These are phyloP conservation scores for Oncopodura yosiiana DNA, from an alignment of 1,140 invertebrate genomes.

Conservation along the genomic window DNA sequence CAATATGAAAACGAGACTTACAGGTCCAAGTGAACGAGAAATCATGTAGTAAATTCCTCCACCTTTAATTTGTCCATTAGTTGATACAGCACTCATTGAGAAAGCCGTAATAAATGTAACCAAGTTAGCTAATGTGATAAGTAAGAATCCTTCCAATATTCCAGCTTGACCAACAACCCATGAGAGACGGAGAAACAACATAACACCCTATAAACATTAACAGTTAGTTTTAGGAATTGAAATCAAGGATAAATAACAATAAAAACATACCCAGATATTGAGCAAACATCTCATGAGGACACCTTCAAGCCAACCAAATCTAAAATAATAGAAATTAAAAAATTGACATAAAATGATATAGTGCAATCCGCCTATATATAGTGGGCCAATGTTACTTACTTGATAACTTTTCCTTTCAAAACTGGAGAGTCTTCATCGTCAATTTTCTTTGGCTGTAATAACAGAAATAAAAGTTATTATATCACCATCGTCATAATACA, in stretches of 20 bases:
- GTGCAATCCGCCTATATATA: too few relatives aligned
- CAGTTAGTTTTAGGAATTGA: background rate
- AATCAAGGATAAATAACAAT: background rate
- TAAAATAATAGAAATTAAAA: too few relatives aligned
- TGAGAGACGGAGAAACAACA: constrained; percentile 51
- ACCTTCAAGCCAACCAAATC: constrained; percentile 49
- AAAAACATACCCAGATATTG: constrained; percentile 56
- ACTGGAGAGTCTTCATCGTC: constrained; percentile 22
- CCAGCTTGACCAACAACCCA: constrained; percentile 54
- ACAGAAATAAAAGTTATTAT: constrained; percentile 1
- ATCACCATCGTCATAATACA: background rate
- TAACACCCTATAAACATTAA: constrained; percentile 48
- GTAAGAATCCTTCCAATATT: constrained; percentile 42
- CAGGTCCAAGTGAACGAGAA: constrained; percentile 53
- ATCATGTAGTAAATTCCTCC: constrained; percentile 55
- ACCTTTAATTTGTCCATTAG: constrained; percentile 47
- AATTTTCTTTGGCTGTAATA: constrained; percentile 17
- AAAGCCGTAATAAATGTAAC: constrained; percentile 51
- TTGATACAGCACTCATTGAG: constrained; percentile 59
- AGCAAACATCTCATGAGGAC: constrained; percentile 48
- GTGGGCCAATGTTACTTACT: too few relatives aligned
- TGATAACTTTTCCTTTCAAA: constrained; percentile 39
- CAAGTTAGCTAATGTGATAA: constrained; percentile 46
- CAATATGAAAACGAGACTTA: too few relatives aligned
- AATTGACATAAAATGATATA: too few relatives aligned